phyloP scores from a whole-genome alignment of 1,140 invertebrate species.

The Drosophila lacteicornis region DNA sequence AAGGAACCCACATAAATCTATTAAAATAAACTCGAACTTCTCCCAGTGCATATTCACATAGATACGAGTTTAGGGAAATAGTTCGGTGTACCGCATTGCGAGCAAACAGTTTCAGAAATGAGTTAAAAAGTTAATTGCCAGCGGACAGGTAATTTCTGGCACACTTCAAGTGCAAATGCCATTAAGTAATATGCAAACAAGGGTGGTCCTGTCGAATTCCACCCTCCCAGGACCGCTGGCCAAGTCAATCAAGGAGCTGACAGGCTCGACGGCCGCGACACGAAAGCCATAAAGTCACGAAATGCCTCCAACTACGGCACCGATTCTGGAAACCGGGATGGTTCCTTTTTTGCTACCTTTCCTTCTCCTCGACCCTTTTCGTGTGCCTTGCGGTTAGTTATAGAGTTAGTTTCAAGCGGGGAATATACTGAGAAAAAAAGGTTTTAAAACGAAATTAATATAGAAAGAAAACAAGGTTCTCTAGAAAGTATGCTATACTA shows the following conservation, averaged over 20 bases:
- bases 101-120: constrained; percentile 68
- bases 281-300: constrained; percentile 83
- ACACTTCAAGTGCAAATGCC: constrained; percentile 77
- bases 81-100: constrained; percentile 56
- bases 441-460: too few relatives aligned
- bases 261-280: constrained; percentile 66
- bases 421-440: background rate
- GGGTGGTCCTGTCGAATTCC: constrained; percentile 45
- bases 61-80: constrained; percentile 7
- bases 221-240: constrained; percentile 17
- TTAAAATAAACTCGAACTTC: background rate
- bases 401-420: constrained; percentile 45
- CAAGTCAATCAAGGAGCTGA: constrained; percentile 73
- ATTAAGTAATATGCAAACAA: constrained; percentile 83
- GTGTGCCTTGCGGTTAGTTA: constrained; percentile 69
- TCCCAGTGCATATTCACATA: constrained; percentile 1
- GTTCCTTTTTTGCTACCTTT: constrained; percentile 15
- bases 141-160: constrained; percentile 83
- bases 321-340: constrained; percentile 15
- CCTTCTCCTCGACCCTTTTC: constrained; percentile 44
- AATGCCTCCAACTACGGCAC: constrained; percentile 42
- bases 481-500: too few relatives aligned
- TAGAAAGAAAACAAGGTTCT: background rate
- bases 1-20: too few relatives aligned
- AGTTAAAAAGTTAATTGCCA: constrained; percentile 84